Percentiles rank a stretch among this genome's conserved stretches.
Evolutionary conservation across 2,888 invertebrate species (phyloP).

Genomic region (Clistopyga incitator): DNA sequence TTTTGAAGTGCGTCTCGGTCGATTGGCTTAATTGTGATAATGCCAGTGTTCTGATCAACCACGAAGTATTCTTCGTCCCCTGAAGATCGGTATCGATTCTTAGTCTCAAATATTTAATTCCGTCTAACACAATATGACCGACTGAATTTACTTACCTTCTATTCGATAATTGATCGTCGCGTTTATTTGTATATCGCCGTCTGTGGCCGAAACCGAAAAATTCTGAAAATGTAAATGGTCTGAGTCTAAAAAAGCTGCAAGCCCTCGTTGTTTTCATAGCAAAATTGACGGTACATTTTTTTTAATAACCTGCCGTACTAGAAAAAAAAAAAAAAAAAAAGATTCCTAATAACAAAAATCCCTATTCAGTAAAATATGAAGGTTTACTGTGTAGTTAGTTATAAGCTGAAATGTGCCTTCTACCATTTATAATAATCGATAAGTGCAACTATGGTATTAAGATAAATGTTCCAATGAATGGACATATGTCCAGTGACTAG

Average conservation of each 20-base stretch:
- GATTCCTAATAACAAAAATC: too few species aligned
- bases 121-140: not conserved
- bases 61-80: constrained; percentile 82
- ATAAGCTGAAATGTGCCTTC: not conserved
- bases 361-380: too few species aligned
- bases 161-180: constrained; percentile 86
- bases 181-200: constrained; percentile 87
- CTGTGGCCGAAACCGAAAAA: constrained; percentile 86
- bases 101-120: not conserved
- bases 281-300: too few species aligned
- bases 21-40: constrained; percentile 79
- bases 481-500: too few species aligned
- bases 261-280: too few species aligned
- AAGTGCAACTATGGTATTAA: not conserved
- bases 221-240: constrained; percentile 65
- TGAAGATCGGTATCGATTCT: constrained; percentile 3
- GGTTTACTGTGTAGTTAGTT: not conserved
- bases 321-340: too few species aligned
- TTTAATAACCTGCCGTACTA: too few species aligned
- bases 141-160: constrained; percentile 34
- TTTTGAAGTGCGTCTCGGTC: constrained; percentile 79
- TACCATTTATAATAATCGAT: not conserved
- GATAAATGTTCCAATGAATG: too few species aligned
- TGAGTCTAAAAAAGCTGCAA: not conserved
- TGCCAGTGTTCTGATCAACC: constrained; percentile 75